Evolutionary conservation across 2,888 invertebrate species (phyloP).

Genomic region (Nemurella pictetii): DNA sequence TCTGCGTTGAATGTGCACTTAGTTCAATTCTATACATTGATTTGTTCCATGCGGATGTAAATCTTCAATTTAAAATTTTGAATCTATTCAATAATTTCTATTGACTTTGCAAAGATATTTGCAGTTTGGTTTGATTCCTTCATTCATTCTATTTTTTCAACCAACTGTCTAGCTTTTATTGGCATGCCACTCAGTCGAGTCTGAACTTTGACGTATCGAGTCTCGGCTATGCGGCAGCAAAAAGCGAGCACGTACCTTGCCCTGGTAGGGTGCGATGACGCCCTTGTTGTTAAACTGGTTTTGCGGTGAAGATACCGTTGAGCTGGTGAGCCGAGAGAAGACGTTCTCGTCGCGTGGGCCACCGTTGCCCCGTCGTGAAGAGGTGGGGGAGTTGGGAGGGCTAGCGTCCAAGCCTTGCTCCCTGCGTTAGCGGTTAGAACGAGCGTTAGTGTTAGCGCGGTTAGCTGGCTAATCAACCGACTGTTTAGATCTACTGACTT

Average conservation of each 20-base stretch:
- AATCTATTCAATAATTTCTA: too few species aligned
- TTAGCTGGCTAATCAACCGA: not conserved
- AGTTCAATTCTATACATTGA: too few species aligned
- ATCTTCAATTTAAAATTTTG: too few species aligned
- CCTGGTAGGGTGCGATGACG: slow-evolving; percentile 60
- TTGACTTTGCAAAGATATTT: too few species aligned
- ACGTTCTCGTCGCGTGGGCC: slow-evolving; percentile 67
- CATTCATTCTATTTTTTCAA: too few species aligned
- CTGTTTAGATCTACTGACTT: not conserved
- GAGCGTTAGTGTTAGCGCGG: slow-evolving; percentile 23
- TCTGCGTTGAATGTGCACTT: too few species aligned
- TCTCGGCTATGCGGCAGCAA: too few species aligned
- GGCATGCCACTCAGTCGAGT: too few species aligned
- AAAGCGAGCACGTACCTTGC: slow-evolving; percentile 59
- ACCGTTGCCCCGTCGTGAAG: slow-evolving; percentile 55
- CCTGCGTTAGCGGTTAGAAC: slow-evolving; percentile 35
- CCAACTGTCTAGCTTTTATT: too few species aligned
- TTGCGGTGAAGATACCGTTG: slow-evolving; percentile 51
- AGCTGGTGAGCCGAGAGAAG: slow-evolving; percentile 72
- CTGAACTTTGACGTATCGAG: too few species aligned
- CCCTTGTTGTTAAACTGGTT: slow-evolving; percentile 51
- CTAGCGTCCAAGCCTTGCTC: slow-evolving; percentile 47
- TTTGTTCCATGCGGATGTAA: too few species aligned
- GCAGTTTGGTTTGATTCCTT: too few species aligned
- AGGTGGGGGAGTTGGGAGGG: slow-evolving; percentile 64